Evolutionary conservation across 2,888 invertebrate species (phyloP), one percentile per base, ranked within the genome.

Genomic region (Synergus gifuensis): DNA sequence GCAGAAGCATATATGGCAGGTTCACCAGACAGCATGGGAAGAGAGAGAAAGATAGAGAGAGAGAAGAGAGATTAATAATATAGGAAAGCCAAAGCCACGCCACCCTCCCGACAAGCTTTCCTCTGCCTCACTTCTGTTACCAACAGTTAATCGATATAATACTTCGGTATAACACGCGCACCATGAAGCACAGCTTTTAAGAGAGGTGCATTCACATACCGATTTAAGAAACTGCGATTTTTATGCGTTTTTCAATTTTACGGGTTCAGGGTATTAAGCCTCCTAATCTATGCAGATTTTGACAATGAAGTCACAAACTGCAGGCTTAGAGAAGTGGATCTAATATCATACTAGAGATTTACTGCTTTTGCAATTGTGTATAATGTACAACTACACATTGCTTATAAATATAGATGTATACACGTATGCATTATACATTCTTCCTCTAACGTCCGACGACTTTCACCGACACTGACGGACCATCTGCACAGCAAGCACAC

Each of bases 131-230:
- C 90, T 91, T 91, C 91, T 92, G 92, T 89, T 91, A 88, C 91
- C 88, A 92, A 91, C 92, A 92, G 92, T 91, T 92, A 92, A 92
- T 92, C 92, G 91, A 92, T 91, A 92, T 91, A 89, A 91, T 90
- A 90, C 90, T 90, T 89, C 87, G 88, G 88, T 88, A 90, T 87
- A 90, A 88, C 90, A 88, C 88, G 88, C 86, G 84, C 82, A 82
- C 82, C 69, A 58, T 73, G 16, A 73, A 73, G 73, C 54, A 40
- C 54, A 28, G 36, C 28, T 73, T 73, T 73, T 73, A 73, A 73
- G 54, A 54, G 73, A 73, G 54, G 12, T 73, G 36, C 36, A 73
- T 49, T 4, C 49, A 54, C 28, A 73, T 46, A 66, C 44, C n/a
- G 4, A 14, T 67, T 28, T 36, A 40, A 73, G 36, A 54, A 73